Evolutionary conservation across 2,113 vertebrate genomes (phyloP).

Genomic region (Paralichthys olivaceus): DNA sequence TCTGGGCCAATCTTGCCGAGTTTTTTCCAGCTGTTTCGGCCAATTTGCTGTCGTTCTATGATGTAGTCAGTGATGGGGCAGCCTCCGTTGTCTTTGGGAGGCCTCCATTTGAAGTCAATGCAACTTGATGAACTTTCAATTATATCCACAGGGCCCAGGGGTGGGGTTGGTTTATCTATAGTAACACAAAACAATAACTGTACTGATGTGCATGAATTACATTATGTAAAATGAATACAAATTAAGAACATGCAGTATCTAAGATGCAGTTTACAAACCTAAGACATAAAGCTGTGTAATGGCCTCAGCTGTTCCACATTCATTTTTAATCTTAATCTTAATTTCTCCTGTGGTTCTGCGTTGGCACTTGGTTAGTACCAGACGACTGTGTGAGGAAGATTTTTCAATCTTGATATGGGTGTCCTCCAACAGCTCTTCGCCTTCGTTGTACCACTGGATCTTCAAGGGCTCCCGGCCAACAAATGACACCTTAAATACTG

Average conservation of each 20-base stretch:
- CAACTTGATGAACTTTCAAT: conserved; percentile 77
- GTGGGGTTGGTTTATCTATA: conserved; percentile 86
- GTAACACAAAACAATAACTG: not conserved
- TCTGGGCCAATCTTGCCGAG: conserved; percentile 82
- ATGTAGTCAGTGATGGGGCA: conserved; percentile 82
- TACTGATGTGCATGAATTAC: not conserved
- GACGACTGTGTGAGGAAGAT: conserved; percentile 73
- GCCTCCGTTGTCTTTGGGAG: conserved; percentile 87
- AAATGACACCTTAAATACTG: conserved; percentile 84
- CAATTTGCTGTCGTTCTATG: conserved; percentile 86
- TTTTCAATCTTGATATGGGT: conserved; percentile 80
- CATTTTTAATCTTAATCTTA: conserved; percentile 87
- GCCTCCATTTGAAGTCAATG: conserved; percentile 86
- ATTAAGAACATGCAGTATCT: not conserved
- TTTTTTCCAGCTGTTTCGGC: conserved; percentile 86
- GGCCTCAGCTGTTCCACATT: conserved; percentile 83
- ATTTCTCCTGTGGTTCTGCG: conserved; percentile 87
- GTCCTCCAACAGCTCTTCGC: conserved; percentile 79
- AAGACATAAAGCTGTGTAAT: conserved; percentile 82
- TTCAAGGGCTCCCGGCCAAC: conserved; percentile 85
- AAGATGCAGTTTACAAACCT: conserved; percentile 40
- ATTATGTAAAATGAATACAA: not conserved
- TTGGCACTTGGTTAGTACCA: conserved; percentile 82
- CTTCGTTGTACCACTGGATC: conserved; percentile 87
- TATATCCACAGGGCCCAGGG: conserved; percentile 85